Base-by-base conservation (phyloP, 64 coral and sea anemone genomes). In the Acropora tenuis region DNA sequence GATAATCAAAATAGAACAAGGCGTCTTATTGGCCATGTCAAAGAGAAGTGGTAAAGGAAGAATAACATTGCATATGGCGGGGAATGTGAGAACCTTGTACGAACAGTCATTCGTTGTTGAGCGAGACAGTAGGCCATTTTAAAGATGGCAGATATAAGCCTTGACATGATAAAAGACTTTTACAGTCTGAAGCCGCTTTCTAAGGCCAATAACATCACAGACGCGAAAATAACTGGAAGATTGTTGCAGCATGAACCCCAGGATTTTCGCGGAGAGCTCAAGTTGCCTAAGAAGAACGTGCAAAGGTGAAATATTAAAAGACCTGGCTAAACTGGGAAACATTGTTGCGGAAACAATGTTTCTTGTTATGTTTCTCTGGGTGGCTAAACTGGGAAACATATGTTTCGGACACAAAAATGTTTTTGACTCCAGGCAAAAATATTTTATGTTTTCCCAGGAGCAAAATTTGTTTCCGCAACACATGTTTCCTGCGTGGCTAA, bases 111-210 rank as follows among this genome's bases (percentile, higher is more conserved):
- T 7, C 43, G 43, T 17, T 47, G 43, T 48, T 12, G 75, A 48
- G 15, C 16, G 42, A 65, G 5, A 1, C 43, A 30, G 30, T 30
- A 18, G 42, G 57, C 41, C 48, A 6, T 5, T 0, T 53, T 17
- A 59, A 87, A 41, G 47, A 97, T 97, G 95, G 60, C 82, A 40
- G 95, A 97, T 75, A 97, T 97, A 17, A 97, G 76, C 7, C 82
- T 88, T 55, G 78, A 90, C 65, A 94, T 91, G 88, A 78, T 97
- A 50, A 83, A 88, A 50, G 87, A 89, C 52, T 97, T 97, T 80
- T 97, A 91, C 59, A 94, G 88, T 55, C 74, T 97, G 8, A 85
- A 71, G 43, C 82, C 82, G 63, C 82, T 85, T 20, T n/a, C 81
- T 48, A 85, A 3, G 74, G 40, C 18, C 50, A 94, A 79, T 83